These are phyloP conservation scores for Apoderus coryli DNA, from an alignment of 2,888 invertebrate species.

Conservation along the genomic window DNA sequence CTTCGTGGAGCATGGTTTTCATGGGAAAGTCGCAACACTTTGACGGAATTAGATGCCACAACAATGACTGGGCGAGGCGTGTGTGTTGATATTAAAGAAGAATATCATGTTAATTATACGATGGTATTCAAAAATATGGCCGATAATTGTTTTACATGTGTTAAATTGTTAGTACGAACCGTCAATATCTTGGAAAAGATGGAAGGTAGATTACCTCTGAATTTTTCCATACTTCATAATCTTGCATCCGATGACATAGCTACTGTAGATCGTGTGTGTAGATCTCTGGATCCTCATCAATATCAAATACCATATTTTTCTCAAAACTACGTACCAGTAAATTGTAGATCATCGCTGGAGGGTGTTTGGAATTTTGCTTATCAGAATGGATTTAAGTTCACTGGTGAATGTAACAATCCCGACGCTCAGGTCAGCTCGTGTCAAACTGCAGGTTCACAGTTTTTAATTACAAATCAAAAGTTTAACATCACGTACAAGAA, in stretches of 20 bases:
- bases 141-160: slow-evolving; percentile 69
- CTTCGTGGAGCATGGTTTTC: slow-evolving; percentile 84
- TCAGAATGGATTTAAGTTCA: slow-evolving; percentile 73
- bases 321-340: slow-evolving; percentile 78
- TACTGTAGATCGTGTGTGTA: slow-evolving; percentile 63
- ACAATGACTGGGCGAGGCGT: slow-evolving; percentile 61
- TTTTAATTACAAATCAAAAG: slow-evolving; percentile 91
- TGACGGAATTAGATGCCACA: slow-evolving; percentile 68
- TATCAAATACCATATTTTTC: slow-evolving; percentile 75
- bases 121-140: slow-evolving; percentile 53
- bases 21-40: slow-evolving; percentile 70
- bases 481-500: slow-evolving; percentile 88
- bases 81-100: slow-evolving; percentile 59
- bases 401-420: slow-evolving; percentile 79
- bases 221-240: no score
- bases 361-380: slow-evolving; percentile 90
- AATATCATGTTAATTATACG: slow-evolving; percentile 68
- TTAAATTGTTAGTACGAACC: slow-evolving; percentile 70
- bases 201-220: slow-evolving; percentile 71
- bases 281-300: slow-evolving; percentile 58
- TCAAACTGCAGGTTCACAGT: slow-evolving; percentile 91
- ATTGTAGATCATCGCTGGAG: slow-evolving; percentile 83
- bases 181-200: slow-evolving; percentile 80
- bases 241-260: slow-evolving; percentile 50
- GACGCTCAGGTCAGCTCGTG: slow-evolving; percentile 86